Evolutionary conservation across 2,888 invertebrate species (phyloP).

Genomic region (Horisme vitalbata): DNA sequence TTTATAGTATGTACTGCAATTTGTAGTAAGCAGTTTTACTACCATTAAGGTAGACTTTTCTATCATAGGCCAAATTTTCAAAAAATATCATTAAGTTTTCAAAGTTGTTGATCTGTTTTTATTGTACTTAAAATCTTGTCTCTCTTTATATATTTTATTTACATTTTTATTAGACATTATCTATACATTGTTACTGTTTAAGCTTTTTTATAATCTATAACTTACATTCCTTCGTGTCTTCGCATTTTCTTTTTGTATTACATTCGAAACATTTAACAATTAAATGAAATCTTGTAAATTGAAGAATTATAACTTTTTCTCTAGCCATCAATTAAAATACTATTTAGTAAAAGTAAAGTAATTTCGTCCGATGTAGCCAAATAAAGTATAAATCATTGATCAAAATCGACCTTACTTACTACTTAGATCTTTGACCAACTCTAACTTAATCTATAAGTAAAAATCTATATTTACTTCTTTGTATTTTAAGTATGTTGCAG

Average conservation of each 20-base stretch:
- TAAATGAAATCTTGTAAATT: not conserved
- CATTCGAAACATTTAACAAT: slow-evolving; percentile 11
- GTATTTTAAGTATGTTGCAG: slow-evolving; percentile 12
- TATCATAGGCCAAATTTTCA: slow-evolving; percentile 39
- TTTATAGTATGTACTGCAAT: too few species aligned
- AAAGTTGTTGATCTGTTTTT: slow-evolving; percentile 28
- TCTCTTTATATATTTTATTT: slow-evolving; percentile 12
- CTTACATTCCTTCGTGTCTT: slow-evolving; percentile 31
- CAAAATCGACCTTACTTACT: slow-evolving; percentile 14
- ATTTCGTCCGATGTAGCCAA: slow-evolving; percentile 19
- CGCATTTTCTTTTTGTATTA: slow-evolving; percentile 18
- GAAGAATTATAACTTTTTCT: not conserved
- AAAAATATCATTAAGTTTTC: slow-evolving; percentile 24
- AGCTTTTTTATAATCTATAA: slow-evolving; percentile 12
- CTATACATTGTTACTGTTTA: slow-evolving; percentile 7
- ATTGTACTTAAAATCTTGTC: slow-evolving; percentile 33
- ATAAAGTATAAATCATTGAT: slow-evolving; percentile 17
- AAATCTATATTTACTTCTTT: not conserved
- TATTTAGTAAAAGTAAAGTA: not conserved
- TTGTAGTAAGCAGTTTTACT: too few species aligned
- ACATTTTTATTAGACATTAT: not conserved
- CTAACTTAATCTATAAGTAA: slow-evolving; percentile 1
- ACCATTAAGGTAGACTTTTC: not conserved
- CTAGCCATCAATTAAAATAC: not conserved
- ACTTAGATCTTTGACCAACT: slow-evolving; percentile 21